phyloP scores from a whole-genome alignment of 2,113 vertebrate genomes.

The Brachionichthys hirsutus region DNA sequence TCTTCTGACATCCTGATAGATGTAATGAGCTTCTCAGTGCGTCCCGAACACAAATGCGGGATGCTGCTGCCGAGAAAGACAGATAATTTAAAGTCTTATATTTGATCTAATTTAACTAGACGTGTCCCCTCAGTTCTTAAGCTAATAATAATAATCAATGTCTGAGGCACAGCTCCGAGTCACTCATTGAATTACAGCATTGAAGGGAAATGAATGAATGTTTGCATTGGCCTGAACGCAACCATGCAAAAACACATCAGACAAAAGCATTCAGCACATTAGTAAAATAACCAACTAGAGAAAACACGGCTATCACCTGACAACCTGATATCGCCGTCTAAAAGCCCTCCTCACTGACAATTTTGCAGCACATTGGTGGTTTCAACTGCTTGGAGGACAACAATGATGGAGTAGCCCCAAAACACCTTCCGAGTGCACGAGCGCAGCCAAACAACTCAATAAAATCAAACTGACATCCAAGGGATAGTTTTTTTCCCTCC shows the following conservation, averaged over 20 bases:
- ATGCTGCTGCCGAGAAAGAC: not conserved
- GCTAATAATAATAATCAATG: conserved; percentile 40
- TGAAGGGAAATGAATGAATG: conserved; percentile 38
- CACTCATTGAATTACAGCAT: conserved; percentile 17
- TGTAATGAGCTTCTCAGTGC: conserved; percentile 46
- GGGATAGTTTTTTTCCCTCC: not conserved
- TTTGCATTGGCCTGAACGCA: too few species aligned
- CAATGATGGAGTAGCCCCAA: conserved; percentile 53
- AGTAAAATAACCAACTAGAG: conserved; percentile 52
- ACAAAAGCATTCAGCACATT: conserved; percentile 40
- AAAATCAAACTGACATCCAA: conserved; percentile 5
- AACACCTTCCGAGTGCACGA: conserved; percentile 49
- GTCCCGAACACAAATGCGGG: conserved; percentile 41
- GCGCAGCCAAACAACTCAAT: conserved; percentile 37
- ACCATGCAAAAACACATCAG: conserved; percentile 25
- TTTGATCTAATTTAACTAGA: not conserved
- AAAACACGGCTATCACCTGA: conserved; percentile 33
- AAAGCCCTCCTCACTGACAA: conserved; percentile 46
- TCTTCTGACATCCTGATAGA: conserved; percentile 62
- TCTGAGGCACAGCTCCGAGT: conserved; percentile 21
- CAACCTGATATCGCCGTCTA: conserved; percentile 44
- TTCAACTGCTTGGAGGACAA: conserved; percentile 60
- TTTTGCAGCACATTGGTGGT: conserved; percentile 50
- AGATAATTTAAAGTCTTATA: too few species aligned
- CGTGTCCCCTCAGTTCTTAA: conserved; percentile 22